Evolutionary conservation across 2,888 invertebrate genomes (phyloP), one percentile per base, ranked within the genome.

Genomic region (Leptarthrus brevirostris): DNA sequence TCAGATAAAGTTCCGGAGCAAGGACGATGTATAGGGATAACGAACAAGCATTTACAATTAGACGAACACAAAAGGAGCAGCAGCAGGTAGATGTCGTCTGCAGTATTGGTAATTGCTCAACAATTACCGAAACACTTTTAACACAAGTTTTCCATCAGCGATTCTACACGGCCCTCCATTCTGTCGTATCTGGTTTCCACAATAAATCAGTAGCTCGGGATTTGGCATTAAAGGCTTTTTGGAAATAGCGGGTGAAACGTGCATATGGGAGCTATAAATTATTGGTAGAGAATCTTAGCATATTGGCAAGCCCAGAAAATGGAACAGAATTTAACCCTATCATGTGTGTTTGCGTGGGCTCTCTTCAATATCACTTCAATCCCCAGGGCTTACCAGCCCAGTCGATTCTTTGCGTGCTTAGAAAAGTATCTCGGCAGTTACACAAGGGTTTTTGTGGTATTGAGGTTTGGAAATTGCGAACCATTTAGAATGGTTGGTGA

Each of bases 191-290:
- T 40, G 40, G 36, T 49, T 49, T 58, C 70, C 26, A 58, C 70
- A 18, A 71, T 74, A 74, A 74, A 74, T 74, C 74, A 70, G 74
- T 44, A 61, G 40, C 36, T 47, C 61, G 47, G 26, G 49, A 36
- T 49, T 61, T 34, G 52, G 58, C 14, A 52, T 71, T 56, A 47
- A 58, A 12, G 34, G 56, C 61, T 36, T 74, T 61, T 44, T 24
- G 58, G 18, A 44, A 20, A 64, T 71, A 74, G 36, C 24, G 26
- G 44, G 22, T 14, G 74, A 16, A 44, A 69, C 40, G 66, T 66
- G 30, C 71, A 64, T 71, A 71, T 72, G 74, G 74, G 74, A 71
- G 71, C 52, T 61, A 74, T 74, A 74, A 74, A 74, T 74, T 74
- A 74, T 74, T 64, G 53, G 36, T n/a, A n/a, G 12, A 12, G 36